Percentiles rank a stretch among this genome's conserved stretches.
Evolutionary conservation across 2,797 vertebrate species (phyloP).

Genomic region (Gymnothorax reevesii): DNA sequence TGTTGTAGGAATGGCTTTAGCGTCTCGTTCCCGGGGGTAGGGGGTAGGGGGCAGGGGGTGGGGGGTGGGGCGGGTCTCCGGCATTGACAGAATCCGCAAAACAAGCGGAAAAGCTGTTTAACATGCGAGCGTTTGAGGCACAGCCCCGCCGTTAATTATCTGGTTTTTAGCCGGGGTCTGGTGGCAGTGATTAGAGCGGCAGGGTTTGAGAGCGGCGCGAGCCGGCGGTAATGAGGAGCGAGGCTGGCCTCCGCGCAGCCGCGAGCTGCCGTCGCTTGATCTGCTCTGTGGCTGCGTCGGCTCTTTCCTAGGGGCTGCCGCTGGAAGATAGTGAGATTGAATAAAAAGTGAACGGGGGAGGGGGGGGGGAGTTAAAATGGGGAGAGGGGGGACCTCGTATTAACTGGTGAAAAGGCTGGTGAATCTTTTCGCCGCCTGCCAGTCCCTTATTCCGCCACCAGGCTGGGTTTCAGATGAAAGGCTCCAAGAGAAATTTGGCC

Average conservation of each 20-base stretch:
- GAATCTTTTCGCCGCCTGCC: slow-evolving; percentile 54
- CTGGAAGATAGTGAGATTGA: slow-evolving; percentile 70
- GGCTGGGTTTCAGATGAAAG: slow-evolving; percentile 40
- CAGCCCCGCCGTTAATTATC: slow-evolving; percentile 68
- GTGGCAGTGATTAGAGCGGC: slow-evolving; percentile 76
- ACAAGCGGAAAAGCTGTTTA: slow-evolving; percentile 64
- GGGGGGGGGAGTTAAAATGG: slow-evolving; percentile 57
- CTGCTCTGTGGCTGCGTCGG: slow-evolving; percentile 60
- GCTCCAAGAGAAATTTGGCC: slow-evolving; percentile 31
- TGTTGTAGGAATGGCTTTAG: slow-evolving; percentile 62
- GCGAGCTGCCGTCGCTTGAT: slow-evolving; percentile 59
- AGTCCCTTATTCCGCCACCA: slow-evolving; percentile 55
- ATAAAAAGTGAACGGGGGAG: slow-evolving; percentile 46
- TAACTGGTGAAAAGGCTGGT: slow-evolving; percentile 57
- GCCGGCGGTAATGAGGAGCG: slow-evolving; percentile 72
- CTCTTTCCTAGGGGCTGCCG: slow-evolving; percentile 70
- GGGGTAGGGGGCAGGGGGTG: no score
- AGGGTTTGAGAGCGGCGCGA: slow-evolving; percentile 50
- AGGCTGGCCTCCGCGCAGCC: slow-evolving; percentile 59
- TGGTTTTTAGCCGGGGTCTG: slow-evolving; percentile 62
- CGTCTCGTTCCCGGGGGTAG: slow-evolving; percentile 49
- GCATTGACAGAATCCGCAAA: slow-evolving; percentile 61
- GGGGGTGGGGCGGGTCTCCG: slow-evolving; percentile 38
- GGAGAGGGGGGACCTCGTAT: slow-evolving; percentile 66
- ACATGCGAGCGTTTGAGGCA: slow-evolving; percentile 66